phyloP scores from a whole-genome alignment of 2,888 invertebrate species.

The Lydus trimaculatus region DNA sequence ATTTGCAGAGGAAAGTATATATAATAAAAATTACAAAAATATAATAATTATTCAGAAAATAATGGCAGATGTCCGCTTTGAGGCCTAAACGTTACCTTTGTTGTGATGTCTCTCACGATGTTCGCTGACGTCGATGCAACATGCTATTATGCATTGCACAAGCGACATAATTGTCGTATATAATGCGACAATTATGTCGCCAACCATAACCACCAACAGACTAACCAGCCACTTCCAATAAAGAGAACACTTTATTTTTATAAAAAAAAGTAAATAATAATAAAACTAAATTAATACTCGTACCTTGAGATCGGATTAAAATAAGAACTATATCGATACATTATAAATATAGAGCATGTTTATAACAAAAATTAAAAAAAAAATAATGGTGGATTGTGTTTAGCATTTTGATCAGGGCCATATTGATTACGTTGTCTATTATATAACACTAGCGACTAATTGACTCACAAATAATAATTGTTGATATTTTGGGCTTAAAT shows the following conservation, averaged over 20 bases:
- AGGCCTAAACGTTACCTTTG: conserved; percentile 25
- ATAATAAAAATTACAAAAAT: not conserved
- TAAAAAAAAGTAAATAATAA: conserved; percentile 30
- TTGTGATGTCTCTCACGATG: conserved; percentile 57
- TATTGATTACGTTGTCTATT: conserved; percentile 24
- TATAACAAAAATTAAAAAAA: conserved; percentile 22
- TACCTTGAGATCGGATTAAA: conserved; percentile 52
- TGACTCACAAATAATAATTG: conserved; percentile 25
- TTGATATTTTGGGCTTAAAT: conserved; percentile 14
- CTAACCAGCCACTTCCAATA: conserved; percentile 58
- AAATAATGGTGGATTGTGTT: conserved; percentile 41
- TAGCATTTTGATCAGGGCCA: conserved; percentile 34
- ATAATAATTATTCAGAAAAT: conserved; percentile 4
- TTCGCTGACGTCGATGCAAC: conserved; percentile 52
- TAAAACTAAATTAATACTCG: conserved; percentile 37
- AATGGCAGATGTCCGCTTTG: conserved; percentile 26
- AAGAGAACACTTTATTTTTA: conserved; percentile 57
- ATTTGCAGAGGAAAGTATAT: conserved; percentile 6
- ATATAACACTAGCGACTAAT: conserved; percentile 14
- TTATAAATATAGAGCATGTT: conserved; percentile 39
- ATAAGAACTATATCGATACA: conserved; percentile 44
- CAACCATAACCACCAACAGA: conserved; percentile 52
- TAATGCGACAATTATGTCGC: conserved; percentile 28
- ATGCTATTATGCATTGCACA: conserved; percentile 46
- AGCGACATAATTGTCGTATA: conserved; percentile 37